phyloP scores from a whole-genome alignment of 2,888 invertebrate species.

The Lucinisca nassula region DNA sequence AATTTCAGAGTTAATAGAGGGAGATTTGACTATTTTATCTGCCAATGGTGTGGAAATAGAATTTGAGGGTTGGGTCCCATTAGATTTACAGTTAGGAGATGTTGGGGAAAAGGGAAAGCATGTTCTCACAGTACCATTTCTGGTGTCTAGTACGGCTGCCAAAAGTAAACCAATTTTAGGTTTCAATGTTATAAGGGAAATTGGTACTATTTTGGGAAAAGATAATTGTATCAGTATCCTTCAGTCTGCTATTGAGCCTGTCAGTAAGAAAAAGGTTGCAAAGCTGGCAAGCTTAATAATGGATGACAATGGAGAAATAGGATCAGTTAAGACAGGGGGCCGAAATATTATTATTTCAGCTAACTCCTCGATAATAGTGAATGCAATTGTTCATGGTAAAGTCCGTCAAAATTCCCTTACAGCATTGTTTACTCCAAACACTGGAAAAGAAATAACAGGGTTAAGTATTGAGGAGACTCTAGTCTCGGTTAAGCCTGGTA shows the following conservation, averaged over 20 bases:
- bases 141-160: conserved; percentile 6
- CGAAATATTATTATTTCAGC: neutral
- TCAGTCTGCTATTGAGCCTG: neutral
- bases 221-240: neutral
- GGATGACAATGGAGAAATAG: neutral
- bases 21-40: neutral
- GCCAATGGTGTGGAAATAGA: conserved; percentile 12
- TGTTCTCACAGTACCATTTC: conserved; percentile 29
- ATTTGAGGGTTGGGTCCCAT: conserved; percentile 23
- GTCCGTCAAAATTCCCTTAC: neutral
- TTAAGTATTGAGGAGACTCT: conserved; percentile 1
- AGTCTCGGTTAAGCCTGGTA: neutral
- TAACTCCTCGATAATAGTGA: neutral
- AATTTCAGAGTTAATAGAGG: neutral
- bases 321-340: neutral
- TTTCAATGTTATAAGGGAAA: conserved; percentile 45
- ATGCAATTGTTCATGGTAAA: neutral
- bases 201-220: neutral
- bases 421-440: neutral
- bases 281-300: neutral
- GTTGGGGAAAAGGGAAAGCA: neutral
- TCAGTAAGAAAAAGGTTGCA: neutral
- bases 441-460: neutral
- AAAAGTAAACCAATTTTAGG: conserved; percentile 38
- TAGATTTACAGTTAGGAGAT: neutral